Conservation (phyloP, 2,888 invertebrate genomes). For the Metopia argyrocephala region DNA sequence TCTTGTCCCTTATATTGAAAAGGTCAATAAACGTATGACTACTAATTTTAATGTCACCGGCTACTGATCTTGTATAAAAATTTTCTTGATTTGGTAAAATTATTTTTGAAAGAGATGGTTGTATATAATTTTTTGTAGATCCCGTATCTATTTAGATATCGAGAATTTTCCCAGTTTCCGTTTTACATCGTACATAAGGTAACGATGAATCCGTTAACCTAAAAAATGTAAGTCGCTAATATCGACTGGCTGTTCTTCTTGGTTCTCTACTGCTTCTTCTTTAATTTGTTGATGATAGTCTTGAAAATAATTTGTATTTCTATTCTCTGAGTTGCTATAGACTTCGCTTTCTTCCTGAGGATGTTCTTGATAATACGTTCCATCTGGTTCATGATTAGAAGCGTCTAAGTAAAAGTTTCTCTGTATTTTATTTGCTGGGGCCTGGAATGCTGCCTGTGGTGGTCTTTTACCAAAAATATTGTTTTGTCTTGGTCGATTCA, state of each 20-base stretch:
- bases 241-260: background rate
- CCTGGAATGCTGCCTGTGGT: background rate
- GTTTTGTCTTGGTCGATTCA: slow-evolving; percentile 4
- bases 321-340: background rate
- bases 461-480: slow-evolving; percentile 23
- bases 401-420: slow-evolving; percentile 11
- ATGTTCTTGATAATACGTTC: background rate
- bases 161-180: slow-evolving; percentile 17
- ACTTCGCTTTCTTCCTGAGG: background rate
- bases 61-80: slow-evolving; percentile 4
- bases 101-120: slow-evolving; percentile 9
- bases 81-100: background rate
- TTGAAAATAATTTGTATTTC: no score
- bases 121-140: slow-evolving; percentile 38
- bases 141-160: slow-evolving; percentile 26
- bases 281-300: background rate
- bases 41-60: background rate
- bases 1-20: background rate
- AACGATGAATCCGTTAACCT: slow-evolving; percentile 36
- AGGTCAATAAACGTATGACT: slow-evolving; percentile 25
- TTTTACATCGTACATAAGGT: slow-evolving; percentile 27
- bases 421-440: background rate
- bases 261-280: no score
- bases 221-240: slow-evolving; percentile 26
- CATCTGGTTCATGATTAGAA: background rate